A percentile compares a stretch with the other conserved stretches of the same genome.
These are phyloP conservation scores for Alfaro cultratus DNA, from an alignment of 2,797 vertebrate species.

Conservation along the genomic window DNA sequence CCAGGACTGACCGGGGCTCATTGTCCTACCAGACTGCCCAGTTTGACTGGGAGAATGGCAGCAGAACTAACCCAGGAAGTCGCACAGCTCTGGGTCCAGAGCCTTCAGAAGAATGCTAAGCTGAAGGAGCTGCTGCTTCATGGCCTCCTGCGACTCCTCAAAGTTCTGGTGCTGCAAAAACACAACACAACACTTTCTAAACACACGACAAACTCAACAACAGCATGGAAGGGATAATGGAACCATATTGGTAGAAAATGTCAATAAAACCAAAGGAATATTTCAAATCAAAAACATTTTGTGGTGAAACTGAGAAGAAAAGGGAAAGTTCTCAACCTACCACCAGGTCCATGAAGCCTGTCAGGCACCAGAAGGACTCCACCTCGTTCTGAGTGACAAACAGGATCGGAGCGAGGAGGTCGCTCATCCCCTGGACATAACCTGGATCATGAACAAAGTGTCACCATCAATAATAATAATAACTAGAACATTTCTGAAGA, in stretches of 20 bases:
- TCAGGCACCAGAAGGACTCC: conserved; percentile 94
- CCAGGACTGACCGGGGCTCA: neutral
- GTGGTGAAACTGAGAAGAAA: neutral
- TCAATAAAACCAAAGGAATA: neutral
- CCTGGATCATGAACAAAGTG: conserved; percentile 68
- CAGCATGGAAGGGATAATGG: neutral
- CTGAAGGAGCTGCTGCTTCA: conserved; percentile 91
- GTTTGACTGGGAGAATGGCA: neutral
- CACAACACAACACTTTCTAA: neutral
- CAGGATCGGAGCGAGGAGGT: conserved; percentile 89
- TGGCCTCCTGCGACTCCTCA: conserved; percentile 93
- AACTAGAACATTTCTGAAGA: neutral
- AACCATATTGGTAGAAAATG: neutral
- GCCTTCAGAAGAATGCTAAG: conserved; percentile 86
- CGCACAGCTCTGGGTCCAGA: conserved; percentile 89
- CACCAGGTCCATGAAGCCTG: conserved; percentile 92
- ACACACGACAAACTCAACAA: neutral
- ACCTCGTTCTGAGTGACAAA: conserved; percentile 92
- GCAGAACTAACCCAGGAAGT: conserved; percentile 86
- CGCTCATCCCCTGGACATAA: conserved; percentile 94
- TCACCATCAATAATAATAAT: neutral
- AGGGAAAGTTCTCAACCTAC: conserved; percentile 68
- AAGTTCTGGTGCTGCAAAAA: conserved; percentile 89
- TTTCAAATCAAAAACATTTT: neutral
- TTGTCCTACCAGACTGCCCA: conserved; percentile 1